A percentile compares a stretch with the other conserved stretches of the same genome.
phyloP scores from a whole-genome alignment of 2,113 vertebrate genomes.

The Etia nguti region DNA sequence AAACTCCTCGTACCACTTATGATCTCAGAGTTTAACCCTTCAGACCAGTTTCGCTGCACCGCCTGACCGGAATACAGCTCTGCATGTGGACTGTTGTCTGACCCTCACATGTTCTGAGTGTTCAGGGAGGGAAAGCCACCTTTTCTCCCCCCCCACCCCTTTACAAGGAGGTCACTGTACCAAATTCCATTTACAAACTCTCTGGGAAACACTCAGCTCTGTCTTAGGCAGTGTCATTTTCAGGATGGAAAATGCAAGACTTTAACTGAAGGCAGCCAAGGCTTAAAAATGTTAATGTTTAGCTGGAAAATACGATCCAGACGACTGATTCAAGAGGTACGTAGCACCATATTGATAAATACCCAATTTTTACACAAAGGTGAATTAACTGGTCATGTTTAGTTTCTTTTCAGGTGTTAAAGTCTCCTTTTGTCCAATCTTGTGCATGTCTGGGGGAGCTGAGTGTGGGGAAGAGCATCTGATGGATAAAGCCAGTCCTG shows the following conservation, averaged over 20 bases:
- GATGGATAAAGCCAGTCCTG: too few relatives aligned
- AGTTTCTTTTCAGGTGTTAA: neutral
- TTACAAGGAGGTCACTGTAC: neutral
- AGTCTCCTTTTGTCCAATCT: neutral
- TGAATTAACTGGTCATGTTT: neutral
- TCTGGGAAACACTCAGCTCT: neutral
- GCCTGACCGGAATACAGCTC: neutral
- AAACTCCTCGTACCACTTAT: neutral
- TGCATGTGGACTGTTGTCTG: neutral
- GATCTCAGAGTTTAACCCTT: conserved; percentile 11
- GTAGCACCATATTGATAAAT: neutral
- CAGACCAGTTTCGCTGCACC: neutral
- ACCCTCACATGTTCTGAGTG: neutral
- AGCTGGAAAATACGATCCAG: too few relatives aligned
- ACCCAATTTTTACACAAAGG: neutral
- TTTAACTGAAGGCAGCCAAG: neutral
- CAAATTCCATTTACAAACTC: neutral
- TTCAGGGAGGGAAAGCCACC: neutral
- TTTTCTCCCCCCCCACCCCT: neutral
- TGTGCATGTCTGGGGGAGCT: fast-evolving
- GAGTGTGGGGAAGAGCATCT: neutral
- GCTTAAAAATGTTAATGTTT: neutral
- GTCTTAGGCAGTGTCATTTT: neutral
- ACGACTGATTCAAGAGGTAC: neutral
- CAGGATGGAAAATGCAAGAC: neutral